Evolutionary conservation across 2,888 invertebrate species (phyloP), one percentile per base, ranked within the genome.

Genomic region (Abscondita cerata): DNA sequence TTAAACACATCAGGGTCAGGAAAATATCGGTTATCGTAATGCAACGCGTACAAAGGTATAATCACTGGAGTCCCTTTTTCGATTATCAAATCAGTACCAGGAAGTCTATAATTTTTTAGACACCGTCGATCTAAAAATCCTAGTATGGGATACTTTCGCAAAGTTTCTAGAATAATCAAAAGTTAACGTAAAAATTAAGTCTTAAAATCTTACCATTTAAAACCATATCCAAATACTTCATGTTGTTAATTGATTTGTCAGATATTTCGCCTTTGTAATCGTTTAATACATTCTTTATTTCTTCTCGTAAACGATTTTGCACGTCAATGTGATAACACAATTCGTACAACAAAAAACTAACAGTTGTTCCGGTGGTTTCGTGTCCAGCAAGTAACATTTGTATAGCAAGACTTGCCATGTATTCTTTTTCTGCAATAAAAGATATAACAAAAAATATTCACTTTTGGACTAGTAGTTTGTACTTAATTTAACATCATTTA

Each of bases 201-300:
- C 12, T 1, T 25, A 2, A 25, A 25, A 25, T 25, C 15, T 71
- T 76, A 81, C 82, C 83, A 66, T 75, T 73, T 0, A 84, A 68
- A 1, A 83, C 83, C 75, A 81, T 81, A 51, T 85, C 83, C 68
- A 85, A 70, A 65, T 84, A 85, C 6, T 76, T 76, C 82, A 86
- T 80, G 19, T 82, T 80, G 34, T 78, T 77, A 1, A 85, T 52
- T 1, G 76, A 71, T 4, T 85, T 83, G 60, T 81, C 84, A 2
- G 79, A 20, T 11, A 85, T 47, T 9, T 70, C 72, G 0, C 79
- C 80, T 1, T 77, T n/a, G 75, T 73, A 2, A 73, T 66, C n/a
- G n/a, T n/a, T n/a, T 13, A 81, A 60, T 8, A 72, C 66, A 0
- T 66, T 56, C 1, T 72, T 65, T 18, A 85, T 78, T 73, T 86